Evolutionary conservation across 1,140 invertebrate genomes (phyloP), one percentile per base, ranked within the genome.

Genomic region (Bombus pyrosoma): DNA sequence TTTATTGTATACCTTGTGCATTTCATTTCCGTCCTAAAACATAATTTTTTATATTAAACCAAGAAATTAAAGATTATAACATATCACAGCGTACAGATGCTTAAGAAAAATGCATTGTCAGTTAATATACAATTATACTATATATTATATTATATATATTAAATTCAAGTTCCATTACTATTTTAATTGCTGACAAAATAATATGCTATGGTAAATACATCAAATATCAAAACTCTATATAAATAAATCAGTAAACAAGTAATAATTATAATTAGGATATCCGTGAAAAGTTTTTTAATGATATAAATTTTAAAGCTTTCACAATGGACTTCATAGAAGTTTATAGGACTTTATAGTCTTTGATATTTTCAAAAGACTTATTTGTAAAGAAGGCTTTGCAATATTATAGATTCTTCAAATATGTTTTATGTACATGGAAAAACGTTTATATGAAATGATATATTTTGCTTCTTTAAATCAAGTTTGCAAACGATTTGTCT

Each of bases 1-100:
- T 64, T 83, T 83, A 64, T 83, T 41, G 57, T 82, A 74, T 74
- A 82, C 39, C 3, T 73, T 39, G 25, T 77, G 18, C 13, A 41
- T 83, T 69, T 47, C 4, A 79, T 59, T 84, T 59, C 76, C 66
- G 53, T 79, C 64, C 75, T 62, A 18, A 43, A 79, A 34, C 34
- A 34, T 84, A 10, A 62, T 37, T 59, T 68, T 13, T 47, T 6
- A 15, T 13, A 22, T 53, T 47, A 34, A 72, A 37, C 5, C 6
- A 77, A 64, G 18, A 64, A 47, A 43, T 73, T 77, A 9, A 47
- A 28, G 22, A 39, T 15, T 41, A n/a, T n/a, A 47, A 79, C 75
- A 84, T 77, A 83, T 83, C 64, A 71, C 25, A 66, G 41, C 59
- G 25, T 53, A 68, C 37, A 68, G 22, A 53, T 39, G 75, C 32